phyloP scores from a whole-genome alignment of 2,113 vertebrate species.

The Cichladusa arquata region DNA sequence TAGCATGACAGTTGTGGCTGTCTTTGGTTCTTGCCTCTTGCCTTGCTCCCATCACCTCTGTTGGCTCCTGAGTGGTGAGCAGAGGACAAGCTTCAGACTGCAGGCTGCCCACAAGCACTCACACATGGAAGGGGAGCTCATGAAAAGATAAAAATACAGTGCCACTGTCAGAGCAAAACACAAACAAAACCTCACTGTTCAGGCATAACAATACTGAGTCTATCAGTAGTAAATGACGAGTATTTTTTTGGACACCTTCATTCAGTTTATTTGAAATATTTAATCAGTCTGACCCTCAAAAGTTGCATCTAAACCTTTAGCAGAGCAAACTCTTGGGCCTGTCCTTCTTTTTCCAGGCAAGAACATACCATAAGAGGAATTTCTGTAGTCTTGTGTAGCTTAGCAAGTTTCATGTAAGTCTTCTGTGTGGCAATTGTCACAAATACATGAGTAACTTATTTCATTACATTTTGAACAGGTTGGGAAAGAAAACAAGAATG shows the following conservation, averaged over 20 bases:
- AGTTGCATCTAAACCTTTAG: not conserved
- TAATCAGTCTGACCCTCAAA: not conserved
- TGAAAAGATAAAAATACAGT: not conserved
- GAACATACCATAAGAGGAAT: not conserved
- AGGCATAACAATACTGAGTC: not conserved
- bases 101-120: not conserved
- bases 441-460: not conserved
- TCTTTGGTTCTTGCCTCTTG: not conserved
- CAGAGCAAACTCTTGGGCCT: not conserved
- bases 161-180: not conserved
- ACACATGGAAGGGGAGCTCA: not conserved
- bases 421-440: not conserved
- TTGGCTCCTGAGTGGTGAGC: not conserved
- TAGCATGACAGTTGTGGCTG: rapidly evolving
- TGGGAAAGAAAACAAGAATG: not conserved
- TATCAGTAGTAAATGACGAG: not conserved
- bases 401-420: not conserved
- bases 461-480: not conserved
- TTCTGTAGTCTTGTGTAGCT: not conserved
- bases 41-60: not conserved
- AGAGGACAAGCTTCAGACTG: not conserved
- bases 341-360: not conserved
- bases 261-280: not conserved
- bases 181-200: not conserved
- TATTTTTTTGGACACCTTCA: not conserved